Evolutionary conservation across 2,888 invertebrate genomes (phyloP).

Genomic region (Lysandra coridon): DNA sequence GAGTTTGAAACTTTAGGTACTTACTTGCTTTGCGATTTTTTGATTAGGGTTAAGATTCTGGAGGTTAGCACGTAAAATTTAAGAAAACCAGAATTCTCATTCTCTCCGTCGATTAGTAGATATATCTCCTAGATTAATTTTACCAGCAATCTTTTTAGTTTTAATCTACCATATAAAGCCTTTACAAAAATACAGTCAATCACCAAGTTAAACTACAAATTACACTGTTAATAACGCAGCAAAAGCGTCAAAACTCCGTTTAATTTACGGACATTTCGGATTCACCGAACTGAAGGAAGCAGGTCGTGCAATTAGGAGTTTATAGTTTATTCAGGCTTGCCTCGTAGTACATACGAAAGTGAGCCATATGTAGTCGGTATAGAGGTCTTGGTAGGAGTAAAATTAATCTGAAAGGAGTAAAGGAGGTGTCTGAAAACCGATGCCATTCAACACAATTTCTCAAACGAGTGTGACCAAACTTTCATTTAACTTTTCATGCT

Average conservation of each 20-base stretch:
- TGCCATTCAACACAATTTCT: constrained; percentile 18
- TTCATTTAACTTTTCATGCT: neutral
- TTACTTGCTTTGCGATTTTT: too few relatives aligned
- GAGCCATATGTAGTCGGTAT: too few relatives aligned
- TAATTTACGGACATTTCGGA: neutral
- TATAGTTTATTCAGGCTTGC: too few relatives aligned
- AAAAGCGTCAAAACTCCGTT: constrained; percentile 7
- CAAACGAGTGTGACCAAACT: constrained; percentile 22
- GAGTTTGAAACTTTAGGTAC: too few relatives aligned
- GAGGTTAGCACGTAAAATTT: too few relatives aligned
- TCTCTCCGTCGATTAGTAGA: too few relatives aligned
- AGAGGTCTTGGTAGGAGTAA: neutral
- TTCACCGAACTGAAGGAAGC: constrained; percentile 15
- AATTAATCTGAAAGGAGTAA: neutral
- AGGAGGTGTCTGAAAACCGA: constrained; percentile 10
- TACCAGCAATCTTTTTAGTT: too few relatives aligned
- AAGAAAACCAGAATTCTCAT: too few relatives aligned
- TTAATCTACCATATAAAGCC: too few relatives aligned
- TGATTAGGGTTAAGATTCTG: too few relatives aligned
- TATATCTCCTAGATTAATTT: too few relatives aligned
- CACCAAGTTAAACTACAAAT: neutral
- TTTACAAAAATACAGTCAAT: neutral
- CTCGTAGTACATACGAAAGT: too few relatives aligned
- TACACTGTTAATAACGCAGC: neutral
- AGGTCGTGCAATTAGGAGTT: constrained; percentile 23